Conservation (phyloP, 2,113 vertebrate species). For the Calypte anna region DNA sequence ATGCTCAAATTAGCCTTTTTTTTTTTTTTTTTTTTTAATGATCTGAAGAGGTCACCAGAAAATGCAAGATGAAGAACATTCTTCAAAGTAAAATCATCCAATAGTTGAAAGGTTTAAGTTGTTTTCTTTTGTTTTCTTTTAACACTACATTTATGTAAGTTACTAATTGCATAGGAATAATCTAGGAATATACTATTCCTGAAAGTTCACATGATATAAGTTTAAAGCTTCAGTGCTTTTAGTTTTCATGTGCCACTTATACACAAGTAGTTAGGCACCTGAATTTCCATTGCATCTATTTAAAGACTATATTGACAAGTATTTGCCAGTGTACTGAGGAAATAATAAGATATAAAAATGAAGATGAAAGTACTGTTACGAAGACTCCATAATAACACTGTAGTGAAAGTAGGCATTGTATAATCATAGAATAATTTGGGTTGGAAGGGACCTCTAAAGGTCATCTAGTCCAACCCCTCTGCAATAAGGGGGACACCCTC, state of each 20-base stretch:
- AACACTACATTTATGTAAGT: background rate
- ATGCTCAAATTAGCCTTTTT: background rate
- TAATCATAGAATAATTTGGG: too few relatives aligned
- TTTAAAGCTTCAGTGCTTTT: background rate
- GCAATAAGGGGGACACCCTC: too few relatives aligned
- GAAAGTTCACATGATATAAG: background rate
- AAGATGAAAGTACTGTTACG: background rate
- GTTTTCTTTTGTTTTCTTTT: too few relatives aligned
- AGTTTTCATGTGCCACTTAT: background rate
- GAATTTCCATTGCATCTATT: background rate
- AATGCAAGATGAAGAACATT: background rate
- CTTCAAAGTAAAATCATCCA: background rate
- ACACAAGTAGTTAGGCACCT: background rate
- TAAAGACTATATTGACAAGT: background rate
- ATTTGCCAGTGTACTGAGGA: background rate
- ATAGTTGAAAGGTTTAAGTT: background rate
- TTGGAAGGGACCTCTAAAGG: too few relatives aligned
- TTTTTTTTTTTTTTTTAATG: background rate
- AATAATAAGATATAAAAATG: background rate
- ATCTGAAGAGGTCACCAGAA: background rate
- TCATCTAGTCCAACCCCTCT: too few relatives aligned
- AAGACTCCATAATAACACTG: background rate
- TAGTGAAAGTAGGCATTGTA: background rate
- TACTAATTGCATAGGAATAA: background rate
- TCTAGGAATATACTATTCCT: background rate